Base-by-base conservation (phyloP, 2,797 vertebrate species). In the Phoxinus dragarum region DNA sequence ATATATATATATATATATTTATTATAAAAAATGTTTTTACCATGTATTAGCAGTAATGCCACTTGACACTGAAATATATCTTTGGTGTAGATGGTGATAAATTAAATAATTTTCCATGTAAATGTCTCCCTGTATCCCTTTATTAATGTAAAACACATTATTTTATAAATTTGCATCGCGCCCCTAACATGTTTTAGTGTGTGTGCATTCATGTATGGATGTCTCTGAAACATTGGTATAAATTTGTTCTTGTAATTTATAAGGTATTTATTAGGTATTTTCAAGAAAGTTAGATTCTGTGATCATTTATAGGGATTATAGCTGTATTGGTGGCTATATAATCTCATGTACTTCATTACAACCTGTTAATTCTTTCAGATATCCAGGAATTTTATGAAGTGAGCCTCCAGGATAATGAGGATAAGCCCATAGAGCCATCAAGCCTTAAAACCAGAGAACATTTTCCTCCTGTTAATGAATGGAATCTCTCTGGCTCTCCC, bases 321-420 rank as follows among this genome's bases (percentile, higher is more conserved):
- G 4, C 7, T 54, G 47, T 27, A 10, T 71, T 54, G 10, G 34
- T 69, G 66, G 23, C 61, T 81, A 71, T n/a, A 42, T 31, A 59
- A 72, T 31, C 49, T 27, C 6, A 17, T 82, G 14, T 49, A 49
- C 66, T 27, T 75, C 7, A 75, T n/a, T 40, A 36, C 7, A 81
- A 81, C 71, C n/a, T 71, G 14, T 38, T 77, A n/a, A 69, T 86
- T 74, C 73, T 64, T 84, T 67, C 80, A 91, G 96, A 97, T 93
- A 97, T 97, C 91, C 96, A 97, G 92, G 96, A 97, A 91, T 97
- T 95, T 93, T 97, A 97, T 94, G 96, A 97, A 96, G 95, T 96
- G 95, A 95, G 96, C 93, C 95, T 97, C 92, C 69, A 95, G 89
- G 95, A 96, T 91, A 96, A 95, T 92, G 95, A 96, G 89, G 61